Percentiles rank a stretch among this genome's conserved stretches.
phyloP scores from a whole-genome alignment of 64 coral and sea anemone genomes.

The Stichodactyla helianthus region DNA sequence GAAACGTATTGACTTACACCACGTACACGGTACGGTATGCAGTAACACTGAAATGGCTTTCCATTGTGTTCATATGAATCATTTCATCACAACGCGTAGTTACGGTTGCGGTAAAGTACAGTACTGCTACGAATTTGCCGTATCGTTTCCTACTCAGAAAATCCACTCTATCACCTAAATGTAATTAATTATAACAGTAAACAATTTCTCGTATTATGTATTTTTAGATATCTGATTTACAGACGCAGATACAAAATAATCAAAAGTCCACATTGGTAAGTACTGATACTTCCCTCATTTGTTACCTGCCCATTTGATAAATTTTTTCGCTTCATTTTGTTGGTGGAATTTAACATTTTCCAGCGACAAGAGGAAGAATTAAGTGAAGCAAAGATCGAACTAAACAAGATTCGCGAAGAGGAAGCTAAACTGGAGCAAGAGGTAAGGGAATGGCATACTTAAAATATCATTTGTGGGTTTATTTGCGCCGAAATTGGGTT shows the following conservation, averaged over 20 bases:
- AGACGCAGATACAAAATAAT: constrained; percentile 47
- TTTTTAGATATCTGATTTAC: constrained; percentile 59
- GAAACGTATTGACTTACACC: too few species aligned
- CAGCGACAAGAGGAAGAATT: constrained; percentile 95
- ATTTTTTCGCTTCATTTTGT: not conserved
- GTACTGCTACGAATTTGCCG: too few species aligned
- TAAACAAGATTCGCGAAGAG: constrained; percentile 88
- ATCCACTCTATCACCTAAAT: not conserved
- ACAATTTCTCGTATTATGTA: not conserved
- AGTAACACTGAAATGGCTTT: too few species aligned
- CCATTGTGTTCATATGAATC: too few species aligned
- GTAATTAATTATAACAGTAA: not conserved
- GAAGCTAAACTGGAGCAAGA: constrained; percentile 92
- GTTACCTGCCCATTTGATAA: not conserved
- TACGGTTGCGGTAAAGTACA: too few species aligned
- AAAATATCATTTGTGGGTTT: too few species aligned
- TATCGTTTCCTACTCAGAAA: too few species aligned
- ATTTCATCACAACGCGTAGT: too few species aligned
- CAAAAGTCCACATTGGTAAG: constrained; percentile 64
- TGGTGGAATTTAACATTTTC: not conserved
- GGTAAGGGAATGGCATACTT: constrained; percentile 14
- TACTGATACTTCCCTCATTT: not conserved
- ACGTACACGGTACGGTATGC: too few species aligned
- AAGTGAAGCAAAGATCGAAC: constrained; percentile 74
- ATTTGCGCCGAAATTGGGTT: too few species aligned